phyloP scores from a whole-genome alignment of 1,140 invertebrate genomes.

The Drosophila ohnishii region DNA sequence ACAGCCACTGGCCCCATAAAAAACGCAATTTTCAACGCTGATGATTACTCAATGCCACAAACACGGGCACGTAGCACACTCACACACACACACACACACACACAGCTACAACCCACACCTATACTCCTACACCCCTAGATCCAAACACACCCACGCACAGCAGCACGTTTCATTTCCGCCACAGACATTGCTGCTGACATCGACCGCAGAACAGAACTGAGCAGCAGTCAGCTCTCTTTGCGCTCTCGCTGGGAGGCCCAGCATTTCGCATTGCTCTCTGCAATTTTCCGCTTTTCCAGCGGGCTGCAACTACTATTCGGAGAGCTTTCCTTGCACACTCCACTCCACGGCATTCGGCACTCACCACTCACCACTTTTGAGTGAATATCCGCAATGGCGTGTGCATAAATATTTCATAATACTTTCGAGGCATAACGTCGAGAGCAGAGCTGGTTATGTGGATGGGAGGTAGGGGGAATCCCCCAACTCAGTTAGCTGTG shows the following conservation, averaged over 20 bases:
- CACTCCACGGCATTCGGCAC: slow-evolving; percentile 20
- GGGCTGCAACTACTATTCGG: slow-evolving; percentile 35
- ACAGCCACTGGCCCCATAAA: slow-evolving; percentile 65
- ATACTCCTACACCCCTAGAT: slow-evolving; percentile 9
- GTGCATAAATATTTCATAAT: slow-evolving; percentile 78
- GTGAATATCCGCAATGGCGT: slow-evolving; percentile 71
- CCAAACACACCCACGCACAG: slow-evolving; percentile 25
- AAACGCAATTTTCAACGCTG: slow-evolving; percentile 81
- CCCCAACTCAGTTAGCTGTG: slow-evolving; percentile 39
- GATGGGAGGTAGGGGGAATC: neutral
- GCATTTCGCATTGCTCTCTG: slow-evolving; percentile 43
- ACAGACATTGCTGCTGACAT: slow-evolving; percentile 60
- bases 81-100: slow-evolving; percentile 16
- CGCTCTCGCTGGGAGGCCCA: slow-evolving; percentile 38
- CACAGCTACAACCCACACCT: slow-evolving; percentile 16
- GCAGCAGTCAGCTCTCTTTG: slow-evolving; percentile 23
- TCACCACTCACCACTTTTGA: slow-evolving; percentile 49
- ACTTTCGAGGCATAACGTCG: slow-evolving; percentile 34
- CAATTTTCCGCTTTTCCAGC: slow-evolving; percentile 19
- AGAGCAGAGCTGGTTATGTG: neutral
- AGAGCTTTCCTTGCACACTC: slow-evolving; percentile 42
- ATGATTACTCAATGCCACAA: slow-evolving; percentile 82
- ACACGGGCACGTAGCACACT: slow-evolving; percentile 53
- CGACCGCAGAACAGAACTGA: slow-evolving; percentile 41
- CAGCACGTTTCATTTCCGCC: slow-evolving; percentile 74